Percentiles rank a stretch among this genome's conserved stretches.
These are phyloP conservation scores for Eudasyphora cyanicolor DNA, from an alignment of 2,888 invertebrate genomes.

Conservation along the genomic window DNA sequence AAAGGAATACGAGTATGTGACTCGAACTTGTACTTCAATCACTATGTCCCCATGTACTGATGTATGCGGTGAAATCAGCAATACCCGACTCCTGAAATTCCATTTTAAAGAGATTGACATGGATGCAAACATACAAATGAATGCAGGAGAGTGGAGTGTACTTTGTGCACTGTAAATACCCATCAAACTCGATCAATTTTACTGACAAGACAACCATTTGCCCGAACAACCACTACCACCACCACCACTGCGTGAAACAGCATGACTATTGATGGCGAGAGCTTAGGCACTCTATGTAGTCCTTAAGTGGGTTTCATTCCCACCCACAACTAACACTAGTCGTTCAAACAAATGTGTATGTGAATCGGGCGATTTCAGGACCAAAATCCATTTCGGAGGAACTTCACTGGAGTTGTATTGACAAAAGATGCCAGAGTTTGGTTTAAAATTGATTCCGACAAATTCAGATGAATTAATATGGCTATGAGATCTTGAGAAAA, in stretches of 20 bases:
- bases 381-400: background rate
- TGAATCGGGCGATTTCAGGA: background rate
- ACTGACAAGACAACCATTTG: conserved; percentile 47
- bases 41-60: background rate
- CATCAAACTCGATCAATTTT: conserved; percentile 60
- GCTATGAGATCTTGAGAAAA: too few species aligned
- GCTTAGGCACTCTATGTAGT: background rate
- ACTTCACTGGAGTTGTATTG: background rate
- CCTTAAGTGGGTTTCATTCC: background rate
- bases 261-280: background rate
- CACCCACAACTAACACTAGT: background rate
- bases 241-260: background rate
- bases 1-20: too few species aligned
- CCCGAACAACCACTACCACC: background rate
- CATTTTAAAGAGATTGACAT: background rate
- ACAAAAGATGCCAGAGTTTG: background rate
- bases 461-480: too few species aligned
- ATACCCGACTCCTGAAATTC: background rate
- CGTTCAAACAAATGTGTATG: background rate
- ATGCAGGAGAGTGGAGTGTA: background rate
- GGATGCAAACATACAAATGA: background rate
- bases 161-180: conserved; percentile 26
- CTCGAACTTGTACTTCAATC: background rate
- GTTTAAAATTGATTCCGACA: too few species aligned
- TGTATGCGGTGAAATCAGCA: background rate